phyloP scores from a whole-genome alignment of 1,140 invertebrate genomes.

The Sinonovacula constricta region DNA sequence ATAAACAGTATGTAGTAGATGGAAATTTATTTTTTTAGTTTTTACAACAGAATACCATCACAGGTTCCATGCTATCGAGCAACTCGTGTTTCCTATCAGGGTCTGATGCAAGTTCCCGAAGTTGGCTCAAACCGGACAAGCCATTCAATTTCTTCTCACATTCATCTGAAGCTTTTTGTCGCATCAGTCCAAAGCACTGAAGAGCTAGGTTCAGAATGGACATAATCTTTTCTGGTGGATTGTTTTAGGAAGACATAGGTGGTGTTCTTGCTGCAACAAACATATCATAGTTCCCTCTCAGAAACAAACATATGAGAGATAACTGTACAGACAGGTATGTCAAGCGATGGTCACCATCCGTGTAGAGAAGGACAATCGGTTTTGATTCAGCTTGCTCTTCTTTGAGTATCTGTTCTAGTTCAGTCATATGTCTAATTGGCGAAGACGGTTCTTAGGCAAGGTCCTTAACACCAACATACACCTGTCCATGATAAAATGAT shows the following conservation, averaged over 20 bases:
- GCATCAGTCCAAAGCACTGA: constrained; percentile 27
- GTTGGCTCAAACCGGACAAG: background rate
- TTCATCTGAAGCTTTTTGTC: background rate
- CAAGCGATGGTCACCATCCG: constrained; percentile 57
- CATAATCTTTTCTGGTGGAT: constrained; percentile 50
- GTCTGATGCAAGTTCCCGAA: constrained; percentile 2
- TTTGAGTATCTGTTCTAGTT: constrained; percentile 36
- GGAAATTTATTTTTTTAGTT: no score
- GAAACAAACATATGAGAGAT: constrained; percentile 27
- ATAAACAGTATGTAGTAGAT: no score
- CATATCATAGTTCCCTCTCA: constrained; percentile 46
- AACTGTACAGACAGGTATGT: constrained; percentile 51
- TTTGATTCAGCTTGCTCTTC: constrained; percentile 3
- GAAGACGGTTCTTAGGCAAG: constrained; percentile 46
- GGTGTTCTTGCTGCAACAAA: constrained; percentile 48
- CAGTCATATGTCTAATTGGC: constrained; percentile 50
- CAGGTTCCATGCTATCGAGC: constrained; percentile 36
- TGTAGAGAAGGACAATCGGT: constrained; percentile 45
- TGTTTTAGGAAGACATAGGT: constrained; percentile 24
- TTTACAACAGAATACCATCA: no score
- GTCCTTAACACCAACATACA: constrained; percentile 51
- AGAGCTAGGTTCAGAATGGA: constrained; percentile 42
- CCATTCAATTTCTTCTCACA: constrained; percentile 28
- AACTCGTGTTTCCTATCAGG: background rate
- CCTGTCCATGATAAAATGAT: constrained; percentile 48